A percentile compares a stretch with the other conserved stretches of the same genome.
Evolutionary conservation across 1,140 invertebrate genomes (phyloP).

Genomic region (Tetranychus urticae): DNA sequence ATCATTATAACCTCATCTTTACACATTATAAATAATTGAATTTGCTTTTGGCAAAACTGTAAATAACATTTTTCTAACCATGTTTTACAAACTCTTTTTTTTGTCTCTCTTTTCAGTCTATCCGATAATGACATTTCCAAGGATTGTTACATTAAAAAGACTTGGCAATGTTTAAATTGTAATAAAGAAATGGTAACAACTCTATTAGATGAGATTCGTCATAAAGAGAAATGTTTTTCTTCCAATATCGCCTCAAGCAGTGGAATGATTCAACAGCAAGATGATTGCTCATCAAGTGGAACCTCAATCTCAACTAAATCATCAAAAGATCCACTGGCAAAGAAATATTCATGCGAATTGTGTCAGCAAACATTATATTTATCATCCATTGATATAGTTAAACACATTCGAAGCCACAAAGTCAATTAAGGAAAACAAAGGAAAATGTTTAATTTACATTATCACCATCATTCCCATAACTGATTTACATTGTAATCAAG

Average conservation of each 20-base stretch:
- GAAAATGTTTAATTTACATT: too few species aligned
- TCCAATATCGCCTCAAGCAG: background rate
- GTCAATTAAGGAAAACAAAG: too few species aligned
- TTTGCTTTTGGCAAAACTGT: too few species aligned
- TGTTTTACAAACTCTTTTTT: background rate
- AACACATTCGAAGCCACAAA: background rate
- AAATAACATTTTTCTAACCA: too few species aligned
- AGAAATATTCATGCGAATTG: background rate
- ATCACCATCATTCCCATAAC: too few species aligned
- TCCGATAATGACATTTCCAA: slow-evolving; percentile 16
- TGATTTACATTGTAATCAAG: too few species aligned
- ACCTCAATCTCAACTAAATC: too few species aligned
- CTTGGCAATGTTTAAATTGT: slow-evolving; percentile 25
- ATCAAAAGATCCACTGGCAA: too few species aligned
- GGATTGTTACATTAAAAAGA: slow-evolving; percentile 15
- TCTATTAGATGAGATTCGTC: slow-evolving; percentile 22
- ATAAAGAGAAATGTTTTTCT: slow-evolving; percentile 19
- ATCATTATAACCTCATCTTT: too few species aligned
- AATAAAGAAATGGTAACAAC: slow-evolving; percentile 19
- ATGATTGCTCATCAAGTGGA: too few species aligned
- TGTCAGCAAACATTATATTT: background rate
- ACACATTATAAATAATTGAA: too few species aligned
- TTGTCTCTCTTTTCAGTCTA: slow-evolving; percentile 15
- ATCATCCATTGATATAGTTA: background rate
- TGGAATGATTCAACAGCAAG: too few species aligned